phyloP scores from a whole-genome alignment of 2,888 invertebrate genomes.

The Clistopyga incitator region DNA sequence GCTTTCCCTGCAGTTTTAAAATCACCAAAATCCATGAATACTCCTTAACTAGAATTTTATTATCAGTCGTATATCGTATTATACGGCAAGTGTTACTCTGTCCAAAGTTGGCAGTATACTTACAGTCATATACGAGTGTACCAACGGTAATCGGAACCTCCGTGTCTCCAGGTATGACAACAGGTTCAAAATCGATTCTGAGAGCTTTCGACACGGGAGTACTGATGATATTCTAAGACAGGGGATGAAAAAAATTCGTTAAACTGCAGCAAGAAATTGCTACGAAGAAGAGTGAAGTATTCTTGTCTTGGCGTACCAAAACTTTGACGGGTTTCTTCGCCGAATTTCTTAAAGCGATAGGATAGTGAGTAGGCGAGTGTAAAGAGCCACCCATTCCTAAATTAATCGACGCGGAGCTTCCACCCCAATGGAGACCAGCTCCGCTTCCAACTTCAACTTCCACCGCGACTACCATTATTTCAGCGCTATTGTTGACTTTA shows the following conservation, averaged over 20 bases:
- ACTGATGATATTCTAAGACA: slow-evolving; percentile 85
- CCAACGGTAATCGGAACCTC: slow-evolving; percentile 88
- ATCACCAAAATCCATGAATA: not conserved
- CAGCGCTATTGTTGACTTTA: slow-evolving; percentile 88
- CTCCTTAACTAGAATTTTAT: no score
- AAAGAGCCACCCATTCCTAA: slow-evolving; percentile 92
- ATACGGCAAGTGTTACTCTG: not conserved
- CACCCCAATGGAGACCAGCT: slow-evolving; percentile 92
- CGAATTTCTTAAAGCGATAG: slow-evolving; percentile 89
- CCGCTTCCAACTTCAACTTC: slow-evolving; percentile 91
- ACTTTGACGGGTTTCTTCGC: slow-evolving; percentile 89
- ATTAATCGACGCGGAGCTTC: slow-evolving; percentile 89
- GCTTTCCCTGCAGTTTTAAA: slow-evolving; percentile 85
- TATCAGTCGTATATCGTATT: no score
- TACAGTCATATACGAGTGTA: slow-evolving; percentile 90
- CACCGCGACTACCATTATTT: slow-evolving; percentile 91
- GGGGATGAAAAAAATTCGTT: slow-evolving; percentile 53
- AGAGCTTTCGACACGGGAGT: slow-evolving; percentile 88
- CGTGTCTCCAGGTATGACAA: slow-evolving; percentile 88
- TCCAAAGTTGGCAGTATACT: slow-evolving; percentile 79
- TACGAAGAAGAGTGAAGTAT: slow-evolving; percentile 3
- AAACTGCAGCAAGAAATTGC: not conserved
- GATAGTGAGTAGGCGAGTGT: slow-evolving; percentile 88
- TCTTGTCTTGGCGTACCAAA: slow-evolving; percentile 84
- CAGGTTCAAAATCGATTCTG: slow-evolving; percentile 88